A percentile compares a stretch with the other conserved stretches of the same genome.
These are phyloP conservation scores for Tokudaia muenninki DNA, from an alignment of 2,797 vertebrate genomes.

Conservation along the genomic window DNA sequence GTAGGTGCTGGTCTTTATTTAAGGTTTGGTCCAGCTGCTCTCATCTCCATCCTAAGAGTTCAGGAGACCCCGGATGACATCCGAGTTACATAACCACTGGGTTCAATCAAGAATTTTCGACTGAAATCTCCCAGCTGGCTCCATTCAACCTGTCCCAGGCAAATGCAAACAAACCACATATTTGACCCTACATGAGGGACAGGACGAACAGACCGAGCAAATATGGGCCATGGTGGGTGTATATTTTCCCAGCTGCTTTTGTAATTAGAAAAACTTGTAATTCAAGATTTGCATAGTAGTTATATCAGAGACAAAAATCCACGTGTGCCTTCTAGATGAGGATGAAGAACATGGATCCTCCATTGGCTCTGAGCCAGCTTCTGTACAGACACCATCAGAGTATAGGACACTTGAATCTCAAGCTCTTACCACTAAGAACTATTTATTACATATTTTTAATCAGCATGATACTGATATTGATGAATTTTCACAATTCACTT, in stretches of 20 bases:
- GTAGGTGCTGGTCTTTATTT: neutral
- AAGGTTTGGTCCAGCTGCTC: neutral
- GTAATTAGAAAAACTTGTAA: slow-evolving; percentile 39
- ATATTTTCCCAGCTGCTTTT: slow-evolving; percentile 63
- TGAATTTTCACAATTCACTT: slow-evolving; percentile 26
- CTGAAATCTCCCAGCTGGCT: slow-evolving; percentile 51
- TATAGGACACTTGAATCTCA: neutral
- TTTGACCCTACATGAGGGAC: neutral
- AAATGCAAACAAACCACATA: slow-evolving; percentile 69
- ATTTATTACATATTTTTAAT: slow-evolving; percentile 24
- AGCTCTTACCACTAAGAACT: slow-evolving; percentile 11
- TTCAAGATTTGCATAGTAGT: slow-evolving; percentile 30
- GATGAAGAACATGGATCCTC: neutral
- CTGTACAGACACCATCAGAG: neutral
- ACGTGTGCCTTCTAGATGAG: slow-evolving; percentile 47
- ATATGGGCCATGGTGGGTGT: neutral
- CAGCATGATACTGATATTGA: neutral
- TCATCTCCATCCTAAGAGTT: neutral
- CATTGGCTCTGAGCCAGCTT: neutral
- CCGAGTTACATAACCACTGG: slow-evolving; percentile 37
- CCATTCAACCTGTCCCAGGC: neutral
- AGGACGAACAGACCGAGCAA: slow-evolving; percentile 39
- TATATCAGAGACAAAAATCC: slow-evolving; percentile 8
- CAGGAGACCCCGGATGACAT: slow-evolving; percentile 5
- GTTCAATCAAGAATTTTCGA: slow-evolving; percentile 62